Percentiles rank a stretch among this genome's conserved stretches.
phyloP scores from a whole-genome alignment of 2,888 invertebrate genomes.

The Timema podura region DNA sequence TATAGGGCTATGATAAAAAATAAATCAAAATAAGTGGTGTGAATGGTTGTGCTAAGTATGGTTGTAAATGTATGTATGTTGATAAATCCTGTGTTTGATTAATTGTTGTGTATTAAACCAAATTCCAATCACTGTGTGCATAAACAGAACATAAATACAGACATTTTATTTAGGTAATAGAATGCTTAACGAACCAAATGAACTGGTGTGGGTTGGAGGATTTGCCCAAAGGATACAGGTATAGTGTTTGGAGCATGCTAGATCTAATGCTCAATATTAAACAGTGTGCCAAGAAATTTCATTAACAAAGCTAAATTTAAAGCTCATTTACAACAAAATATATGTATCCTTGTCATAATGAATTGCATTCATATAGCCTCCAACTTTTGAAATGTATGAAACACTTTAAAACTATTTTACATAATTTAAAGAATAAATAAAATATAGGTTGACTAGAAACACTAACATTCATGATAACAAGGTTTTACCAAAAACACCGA shows the following conservation, averaged over 20 bases:
- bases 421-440: not conserved
- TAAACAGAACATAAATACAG: not conserved
- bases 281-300: constrained; percentile 23
- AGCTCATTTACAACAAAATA: constrained; percentile 20
- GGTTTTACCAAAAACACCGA: constrained; percentile 18
- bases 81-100: no score
- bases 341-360: constrained; percentile 22
- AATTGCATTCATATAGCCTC: constrained; percentile 17
- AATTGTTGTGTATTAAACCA: no score
- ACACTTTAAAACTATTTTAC: not conserved
- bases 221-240: constrained; percentile 45
- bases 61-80: no score
- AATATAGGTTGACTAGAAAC: constrained; percentile 4
- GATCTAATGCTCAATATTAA: constrained; percentile 32
- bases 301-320: constrained; percentile 2
- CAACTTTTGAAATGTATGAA: no score
- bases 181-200: constrained; percentile 21
- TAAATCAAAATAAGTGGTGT: no score
- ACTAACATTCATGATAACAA: constrained; percentile 22
- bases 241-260: constrained; percentile 49
- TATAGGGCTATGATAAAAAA: no score
- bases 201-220: constrained; percentile 54
- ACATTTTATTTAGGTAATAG: no score
- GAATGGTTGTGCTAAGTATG: no score
- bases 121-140: constrained; percentile 11